Base-by-base conservation (phyloP, 2,888 invertebrate species). In the Dasypolia templi region DNA sequence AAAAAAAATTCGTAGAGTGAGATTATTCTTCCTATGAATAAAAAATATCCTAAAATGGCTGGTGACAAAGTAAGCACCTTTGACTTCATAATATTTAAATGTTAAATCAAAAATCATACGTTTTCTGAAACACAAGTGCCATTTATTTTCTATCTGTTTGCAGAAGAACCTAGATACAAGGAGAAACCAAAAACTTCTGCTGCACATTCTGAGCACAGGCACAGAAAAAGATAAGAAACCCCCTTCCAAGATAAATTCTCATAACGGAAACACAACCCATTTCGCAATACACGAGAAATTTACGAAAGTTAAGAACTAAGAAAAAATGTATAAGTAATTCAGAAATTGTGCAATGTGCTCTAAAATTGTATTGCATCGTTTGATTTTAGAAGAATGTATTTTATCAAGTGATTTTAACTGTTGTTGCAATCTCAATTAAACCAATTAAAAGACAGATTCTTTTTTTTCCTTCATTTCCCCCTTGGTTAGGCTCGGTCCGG, bases 131-230 rank as follows among this genome's bases (percentile, higher is more conserved):
- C 19, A 19, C 29, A 26, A 53, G 26, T 26, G 17, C 7, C 26
- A 11, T 22, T 32, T 49, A 55, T 56, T 62, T 61, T 7, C 1
- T 59, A 66, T 55, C n/a, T 22, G 17, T 61, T 92, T 91, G 1
- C 92, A 96, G 96, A 95, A 51, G 94, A 93, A 68, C 70, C 94
- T 7, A 93, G 94, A 80, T 94, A 94, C 79, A 96, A 95, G 77
- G 95, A 94, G 9, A 95, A 95, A 75, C 83, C 94, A 7, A 96
- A 96, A 81, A 91, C 95, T 17, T 90, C 85, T 72, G 94, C 88
- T 3, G 94, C 95, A 32, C 93, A 93, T 4, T 95, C 96, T 19
- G 96, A 96, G 79, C 95, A 96, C 79, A 91, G 94, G 68, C 96
- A 93, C 81, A 91, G 94, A 77, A 96, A 95, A 86, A 92, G 96